Percentiles rank a stretch among this genome's conserved stretches.
Conservation (phyloP, 2,113 vertebrate genomes). For the Phrynocephalus versicolor region DNA sequence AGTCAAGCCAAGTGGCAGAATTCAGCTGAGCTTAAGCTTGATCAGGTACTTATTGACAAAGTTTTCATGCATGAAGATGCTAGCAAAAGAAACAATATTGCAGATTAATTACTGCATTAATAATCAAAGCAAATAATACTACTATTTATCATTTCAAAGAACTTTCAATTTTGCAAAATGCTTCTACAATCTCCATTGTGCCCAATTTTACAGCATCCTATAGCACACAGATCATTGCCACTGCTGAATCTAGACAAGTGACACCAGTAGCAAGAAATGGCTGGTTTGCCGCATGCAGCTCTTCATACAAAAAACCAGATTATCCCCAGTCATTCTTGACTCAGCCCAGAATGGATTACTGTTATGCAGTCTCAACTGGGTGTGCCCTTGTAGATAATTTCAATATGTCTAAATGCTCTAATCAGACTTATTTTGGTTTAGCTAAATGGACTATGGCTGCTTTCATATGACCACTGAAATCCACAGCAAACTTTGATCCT, state of each 20-base stretch:
- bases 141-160: slow-evolving; percentile 14
- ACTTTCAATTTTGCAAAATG: slow-evolving; percentile 25
- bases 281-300: neutral
- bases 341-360: neutral
- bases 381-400: no score
- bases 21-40: slow-evolving; percentile 31
- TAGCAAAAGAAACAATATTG: slow-evolving; percentile 17
- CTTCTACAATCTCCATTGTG: neutral
- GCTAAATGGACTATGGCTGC: neutral
- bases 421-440: neutral
- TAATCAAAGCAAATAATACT: slow-evolving; percentile 42
- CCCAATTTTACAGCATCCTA: neutral
- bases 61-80: slow-evolving; percentile 33
- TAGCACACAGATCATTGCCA: neutral
- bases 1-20: slow-evolving; percentile 41
- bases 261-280: neutral
- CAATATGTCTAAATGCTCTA: neutral
- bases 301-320: neutral
- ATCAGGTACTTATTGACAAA: slow-evolving; percentile 32
- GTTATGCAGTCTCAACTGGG: neutral
- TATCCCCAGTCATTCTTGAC: neutral
- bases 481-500: no score
- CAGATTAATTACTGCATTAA: slow-evolving; percentile 24
- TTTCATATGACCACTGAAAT: no score
- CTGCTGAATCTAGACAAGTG: neutral